Percentiles rank a stretch among this genome's conserved stretches.
phyloP scores from a whole-genome alignment of 1,140 invertebrate species.

The Drosophila ananassae region DNA sequence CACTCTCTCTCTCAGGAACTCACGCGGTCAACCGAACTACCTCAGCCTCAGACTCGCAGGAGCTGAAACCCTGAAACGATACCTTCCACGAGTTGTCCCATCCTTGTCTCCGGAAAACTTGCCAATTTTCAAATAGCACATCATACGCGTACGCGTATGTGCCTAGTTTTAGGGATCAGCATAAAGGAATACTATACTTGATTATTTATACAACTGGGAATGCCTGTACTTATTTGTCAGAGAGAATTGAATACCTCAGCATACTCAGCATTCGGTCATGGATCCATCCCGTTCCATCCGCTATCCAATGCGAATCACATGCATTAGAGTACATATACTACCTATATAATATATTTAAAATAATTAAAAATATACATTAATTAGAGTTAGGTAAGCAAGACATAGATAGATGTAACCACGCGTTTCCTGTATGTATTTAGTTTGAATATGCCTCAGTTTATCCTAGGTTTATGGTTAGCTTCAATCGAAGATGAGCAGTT shows the following conservation, averaged over 20 bases:
- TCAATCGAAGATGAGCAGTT: slow-evolving; percentile 44
- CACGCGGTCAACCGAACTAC: slow-evolving; percentile 68
- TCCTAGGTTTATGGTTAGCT: slow-evolving; percentile 68
- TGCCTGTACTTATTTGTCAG: slow-evolving; percentile 55
- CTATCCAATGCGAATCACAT: slow-evolving; percentile 26
- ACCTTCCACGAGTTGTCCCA: slow-evolving; percentile 46
- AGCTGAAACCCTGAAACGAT: slow-evolving; percentile 47
- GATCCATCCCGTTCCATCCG: slow-evolving; percentile 18
- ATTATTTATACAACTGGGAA: slow-evolving; percentile 39
- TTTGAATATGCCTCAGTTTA: slow-evolving; percentile 54
- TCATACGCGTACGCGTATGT: not conserved
- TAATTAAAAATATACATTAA: slow-evolving; percentile 10
- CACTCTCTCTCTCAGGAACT: slow-evolving; percentile 62
- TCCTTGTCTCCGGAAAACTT: slow-evolving; percentile 34
- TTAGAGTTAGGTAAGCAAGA: slow-evolving; percentile 36
- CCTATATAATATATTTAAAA: not conserved
- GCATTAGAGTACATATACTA: slow-evolving; percentile 10
- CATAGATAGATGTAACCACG: slow-evolving; percentile 45
- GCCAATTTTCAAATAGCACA: slow-evolving; percentile 35
- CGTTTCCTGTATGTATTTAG: slow-evolving; percentile 60
- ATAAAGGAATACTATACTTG: slow-evolving; percentile 22
- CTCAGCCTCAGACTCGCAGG: slow-evolving; percentile 48
- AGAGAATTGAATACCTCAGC: slow-evolving; percentile 72
- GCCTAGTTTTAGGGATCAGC: slow-evolving; percentile 41
- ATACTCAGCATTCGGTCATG: slow-evolving; percentile 45